Evolutionary conservation across 2,113 vertebrate genomes (phyloP).

Genomic region (Odontophorus gujanensis): DNA sequence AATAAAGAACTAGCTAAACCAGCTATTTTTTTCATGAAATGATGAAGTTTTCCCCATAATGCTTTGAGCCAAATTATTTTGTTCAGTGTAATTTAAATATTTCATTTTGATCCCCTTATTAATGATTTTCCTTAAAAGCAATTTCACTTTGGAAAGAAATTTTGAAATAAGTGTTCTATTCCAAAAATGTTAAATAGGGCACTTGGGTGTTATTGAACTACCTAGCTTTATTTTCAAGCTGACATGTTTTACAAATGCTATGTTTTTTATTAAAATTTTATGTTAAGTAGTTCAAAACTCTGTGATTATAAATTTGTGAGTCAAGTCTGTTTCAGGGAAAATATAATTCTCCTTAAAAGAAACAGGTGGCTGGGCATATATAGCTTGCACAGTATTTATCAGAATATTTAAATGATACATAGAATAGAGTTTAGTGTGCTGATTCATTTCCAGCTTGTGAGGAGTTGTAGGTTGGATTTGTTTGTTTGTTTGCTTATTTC

Average conservation of each 20-base stretch:
- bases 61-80: constrained; percentile 31
- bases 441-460: neutral
- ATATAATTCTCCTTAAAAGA: constrained; percentile 30
- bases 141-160: constrained; percentile 53
- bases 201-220: constrained; percentile 60
- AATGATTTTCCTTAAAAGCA: constrained; percentile 45
- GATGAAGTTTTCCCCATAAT: constrained; percentile 8
- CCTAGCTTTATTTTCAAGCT: constrained; percentile 60
- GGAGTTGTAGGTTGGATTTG: neutral
- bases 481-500: neutral
- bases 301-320: constrained; percentile 64
- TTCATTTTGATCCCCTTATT: constrained; percentile 66
- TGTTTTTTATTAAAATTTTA: constrained; percentile 61
- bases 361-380: neutral
- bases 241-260: constrained; percentile 35
- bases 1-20: neutral
- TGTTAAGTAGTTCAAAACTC: constrained; percentile 60
- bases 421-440: neutral
- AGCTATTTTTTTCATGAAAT: neutral
- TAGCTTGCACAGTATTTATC: neutral
- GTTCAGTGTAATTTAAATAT: constrained; percentile 51
- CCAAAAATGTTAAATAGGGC: constrained; percentile 39
- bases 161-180: constrained; percentile 48
- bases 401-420: neutral
- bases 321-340: constrained; percentile 6